Conservation (phyloP, 2,797 vertebrate genomes). For the Danio tinwini region DNA sequence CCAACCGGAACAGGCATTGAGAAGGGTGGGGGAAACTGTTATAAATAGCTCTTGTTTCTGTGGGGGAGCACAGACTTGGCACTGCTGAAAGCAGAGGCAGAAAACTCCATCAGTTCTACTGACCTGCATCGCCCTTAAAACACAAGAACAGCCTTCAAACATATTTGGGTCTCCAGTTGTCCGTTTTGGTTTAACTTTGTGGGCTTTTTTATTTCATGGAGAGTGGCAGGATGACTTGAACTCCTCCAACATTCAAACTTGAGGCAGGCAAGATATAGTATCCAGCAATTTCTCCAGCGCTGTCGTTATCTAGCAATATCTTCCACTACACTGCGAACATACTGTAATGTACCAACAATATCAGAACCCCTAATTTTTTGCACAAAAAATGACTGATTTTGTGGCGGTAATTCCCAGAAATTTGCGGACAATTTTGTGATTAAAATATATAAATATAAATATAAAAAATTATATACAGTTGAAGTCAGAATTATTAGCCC, state of each 20-base stretch:
- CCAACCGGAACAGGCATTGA: conserved; percentile 18
- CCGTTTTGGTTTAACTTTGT: neutral
- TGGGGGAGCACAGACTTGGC: conserved; percentile 38
- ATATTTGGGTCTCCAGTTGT: neutral
- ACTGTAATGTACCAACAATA: too few relatives aligned
- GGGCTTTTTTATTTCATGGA: neutral
- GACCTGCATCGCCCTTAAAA: conserved; percentile 33
- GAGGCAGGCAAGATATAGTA: too few relatives aligned
- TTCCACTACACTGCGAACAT: too few relatives aligned
- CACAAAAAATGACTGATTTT: too few relatives aligned
- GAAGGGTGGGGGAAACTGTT: conserved; percentile 12
- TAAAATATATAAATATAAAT: too few relatives aligned
- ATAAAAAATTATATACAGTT: too few relatives aligned
- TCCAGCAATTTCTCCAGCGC: too few relatives aligned
- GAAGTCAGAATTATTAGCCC: too few relatives aligned
- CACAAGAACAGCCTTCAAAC: conserved; percentile 17
- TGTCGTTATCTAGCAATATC: too few relatives aligned
- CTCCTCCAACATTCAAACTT: neutral
- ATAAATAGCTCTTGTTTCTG: conserved; percentile 44
- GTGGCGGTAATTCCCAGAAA: too few relatives aligned
- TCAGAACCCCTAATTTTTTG: too few relatives aligned
- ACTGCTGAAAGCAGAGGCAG: neutral
- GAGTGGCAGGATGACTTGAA: neutral
- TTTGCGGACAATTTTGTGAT: too few relatives aligned
- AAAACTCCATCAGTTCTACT: conserved; percentile 32